Percentiles rank a stretch among this genome's conserved stretches.
Conservation (phyloP, 2,113 vertebrate species). For the Nothobranchius furzeri region DNA sequence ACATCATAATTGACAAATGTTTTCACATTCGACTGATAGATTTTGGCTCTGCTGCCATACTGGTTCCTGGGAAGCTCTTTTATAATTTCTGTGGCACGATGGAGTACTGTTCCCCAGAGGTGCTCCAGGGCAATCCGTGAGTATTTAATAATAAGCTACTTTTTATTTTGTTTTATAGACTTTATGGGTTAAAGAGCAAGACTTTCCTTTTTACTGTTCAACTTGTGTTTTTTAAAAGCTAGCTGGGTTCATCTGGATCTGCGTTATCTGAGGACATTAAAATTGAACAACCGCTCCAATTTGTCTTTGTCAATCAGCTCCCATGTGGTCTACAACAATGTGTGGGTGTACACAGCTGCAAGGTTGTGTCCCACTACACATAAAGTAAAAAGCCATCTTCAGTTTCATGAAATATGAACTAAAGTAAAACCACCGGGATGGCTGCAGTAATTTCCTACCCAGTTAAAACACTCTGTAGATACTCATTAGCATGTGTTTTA, state of each 20-base stretch:
- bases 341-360: background rate
- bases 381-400: too few relatives aligned
- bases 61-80: conserved; percentile 86
- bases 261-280: background rate
- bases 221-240: background rate
- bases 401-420: too few relatives aligned
- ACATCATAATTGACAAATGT: conserved; percentile 89
- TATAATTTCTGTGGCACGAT: conserved; percentile 92
- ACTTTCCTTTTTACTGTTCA: background rate
- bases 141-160: conserved; percentile 48
- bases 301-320: background rate
- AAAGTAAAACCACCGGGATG: too few relatives aligned
- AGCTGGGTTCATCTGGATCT: background rate
- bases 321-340: background rate
- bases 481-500: background rate
- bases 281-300: background rate
- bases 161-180: background rate
- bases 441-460: too few relatives aligned
- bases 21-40: conserved; percentile 92
- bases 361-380: too few relatives aligned
- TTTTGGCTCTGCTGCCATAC: conserved; percentile 89
- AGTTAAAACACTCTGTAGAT: background rate
- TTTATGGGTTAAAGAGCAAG: background rate
- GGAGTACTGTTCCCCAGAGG: conserved; percentile 95
- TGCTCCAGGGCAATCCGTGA: conserved; percentile 90